Evolutionary conservation across 1,140 invertebrate genomes (phyloP), one percentile per base, ranked within the genome.

Genomic region (Monomorium pharaonis): DNA sequence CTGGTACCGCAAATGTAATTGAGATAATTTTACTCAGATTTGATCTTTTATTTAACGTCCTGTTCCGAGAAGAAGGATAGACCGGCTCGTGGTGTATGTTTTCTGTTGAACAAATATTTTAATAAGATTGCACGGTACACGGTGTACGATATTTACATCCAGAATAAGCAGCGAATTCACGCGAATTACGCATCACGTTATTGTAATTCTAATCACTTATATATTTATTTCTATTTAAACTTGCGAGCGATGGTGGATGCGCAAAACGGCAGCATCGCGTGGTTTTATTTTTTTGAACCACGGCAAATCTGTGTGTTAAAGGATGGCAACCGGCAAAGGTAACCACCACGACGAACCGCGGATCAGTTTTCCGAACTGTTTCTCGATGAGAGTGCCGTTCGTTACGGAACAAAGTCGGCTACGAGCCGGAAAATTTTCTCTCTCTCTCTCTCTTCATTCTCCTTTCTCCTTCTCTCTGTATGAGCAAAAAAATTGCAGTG

Each of bases 301-400:
- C 16, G 49, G 65, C 51, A 72, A 72, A 44, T 72, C 49, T 21
- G 33, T 12, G 65, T 30, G 14, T 30, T 49, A 33, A 4, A 33
- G 24, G 47, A 69, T 33, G 5, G 18, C 56, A 33, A 74, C 33
- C 30, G 18, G 65, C 24, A 70, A 72, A 81, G 49, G 63, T 56
- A 56, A 70, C 37, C 78, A 37, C 65, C 24, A 44, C 37, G n/a
- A 44, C 33, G 16, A 69, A n/a, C 33, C 65, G 37, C 67, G 51
- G 37, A 83, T 83, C 78, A 51, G 37, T 72, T 83, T 72, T 44
- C 18, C 65, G 24, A 58, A n/a, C 44, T 83, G 67, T 83, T 47
- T n/a, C 2, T 2, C 49, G 16, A 69, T n/a, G 51, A 72, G 18
- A 72, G 18, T 16, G 62, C 12, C 5, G 37, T 72, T 60, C 42